These are phyloP conservation scores for Sycophila sp. DNA, from an alignment of 1,140 invertebrate species.

Conservation along the genomic window DNA sequence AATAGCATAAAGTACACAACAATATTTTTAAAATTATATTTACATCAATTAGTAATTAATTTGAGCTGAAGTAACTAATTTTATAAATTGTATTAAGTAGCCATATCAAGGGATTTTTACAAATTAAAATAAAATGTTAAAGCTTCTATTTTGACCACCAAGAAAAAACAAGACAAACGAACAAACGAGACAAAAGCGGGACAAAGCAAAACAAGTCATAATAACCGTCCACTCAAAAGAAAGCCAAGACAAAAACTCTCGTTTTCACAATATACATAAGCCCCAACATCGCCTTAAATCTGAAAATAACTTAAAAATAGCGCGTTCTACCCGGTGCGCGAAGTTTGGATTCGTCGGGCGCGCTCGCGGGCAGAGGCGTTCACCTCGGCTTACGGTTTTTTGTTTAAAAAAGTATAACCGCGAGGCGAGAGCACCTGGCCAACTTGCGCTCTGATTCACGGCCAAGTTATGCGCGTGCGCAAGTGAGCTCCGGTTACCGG, in stretches of 20 bases:
- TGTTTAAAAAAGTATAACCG: not conserved
- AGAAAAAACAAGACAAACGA: no score
- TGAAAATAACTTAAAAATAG: not conserved
- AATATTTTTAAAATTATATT: no score
- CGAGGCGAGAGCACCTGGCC: not conserved
- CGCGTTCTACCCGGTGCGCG: not conserved
- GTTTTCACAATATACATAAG: no score
- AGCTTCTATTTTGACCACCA: no score
- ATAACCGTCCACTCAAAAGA: not conserved
- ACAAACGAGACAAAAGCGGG: not conserved
- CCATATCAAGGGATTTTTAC: no score
- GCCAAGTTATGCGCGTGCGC: not conserved
- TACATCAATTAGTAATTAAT: no score
- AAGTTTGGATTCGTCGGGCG: no score
- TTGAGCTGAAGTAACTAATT: no score
- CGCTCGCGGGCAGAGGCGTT: not conserved
- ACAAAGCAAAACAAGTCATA: not conserved
- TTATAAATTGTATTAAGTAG: no score
- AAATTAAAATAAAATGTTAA: no score
- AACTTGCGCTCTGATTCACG: conserved; percentile 14
- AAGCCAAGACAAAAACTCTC: not conserved
- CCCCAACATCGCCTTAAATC: no score
- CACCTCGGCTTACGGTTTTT: not conserved
- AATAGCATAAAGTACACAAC: no score
- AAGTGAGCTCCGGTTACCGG: conserved; percentile 9